Percentiles rank a stretch among this genome's conserved stretches.
Evolutionary conservation across 2,113 vertebrate species (phyloP).

Genomic region (Thalassoma bifasciatum): DNA sequence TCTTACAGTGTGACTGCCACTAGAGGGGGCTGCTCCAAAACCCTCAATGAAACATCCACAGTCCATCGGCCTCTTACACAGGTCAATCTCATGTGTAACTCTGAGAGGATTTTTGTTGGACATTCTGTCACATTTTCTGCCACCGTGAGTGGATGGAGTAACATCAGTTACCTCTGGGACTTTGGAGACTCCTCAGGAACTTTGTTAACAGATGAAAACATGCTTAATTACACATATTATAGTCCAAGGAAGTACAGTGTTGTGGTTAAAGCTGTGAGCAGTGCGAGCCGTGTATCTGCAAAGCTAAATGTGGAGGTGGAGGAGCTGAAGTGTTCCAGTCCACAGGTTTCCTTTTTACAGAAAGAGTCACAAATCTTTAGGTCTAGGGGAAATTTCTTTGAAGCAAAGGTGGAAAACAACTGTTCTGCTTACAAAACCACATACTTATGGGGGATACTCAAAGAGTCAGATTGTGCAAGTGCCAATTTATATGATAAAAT

Average conservation of each 20-base stretch:
- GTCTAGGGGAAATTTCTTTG: constrained; percentile 78
- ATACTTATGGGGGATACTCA: constrained; percentile 81
- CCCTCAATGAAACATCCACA: constrained; percentile 37
- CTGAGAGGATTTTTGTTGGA: constrained; percentile 67
- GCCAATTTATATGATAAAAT: constrained; percentile 23
- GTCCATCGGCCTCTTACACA: constrained; percentile 76
- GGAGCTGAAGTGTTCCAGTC: constrained; percentile 72
- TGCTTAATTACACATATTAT: constrained; percentile 69
- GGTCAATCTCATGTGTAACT: constrained; percentile 59
- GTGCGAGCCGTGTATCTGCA: constrained; percentile 70
- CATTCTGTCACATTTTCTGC: constrained; percentile 68
- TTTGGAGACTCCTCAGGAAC: constrained; percentile 73
- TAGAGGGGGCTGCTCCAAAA: constrained; percentile 74
- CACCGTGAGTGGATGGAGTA: constrained; percentile 57
- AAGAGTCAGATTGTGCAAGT: constrained; percentile 45
- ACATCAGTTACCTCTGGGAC: constrained; percentile 78
- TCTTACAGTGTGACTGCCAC: constrained; percentile 72
- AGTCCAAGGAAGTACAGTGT: constrained; percentile 66
- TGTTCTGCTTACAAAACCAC: constrained; percentile 79
- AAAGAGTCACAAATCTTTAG: constrained; percentile 60
- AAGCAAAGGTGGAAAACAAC: constrained; percentile 78
- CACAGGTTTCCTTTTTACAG: constrained; percentile 68
- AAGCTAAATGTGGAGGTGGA: constrained; percentile 65
- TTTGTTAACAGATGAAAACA: constrained; percentile 36
- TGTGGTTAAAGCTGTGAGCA: constrained; percentile 75